A percentile compares a stretch with the other conserved stretches of the same genome.
These are phyloP conservation scores for Rhingia campestris DNA, from an alignment of 2,888 invertebrate species.

Conservation along the genomic window DNA sequence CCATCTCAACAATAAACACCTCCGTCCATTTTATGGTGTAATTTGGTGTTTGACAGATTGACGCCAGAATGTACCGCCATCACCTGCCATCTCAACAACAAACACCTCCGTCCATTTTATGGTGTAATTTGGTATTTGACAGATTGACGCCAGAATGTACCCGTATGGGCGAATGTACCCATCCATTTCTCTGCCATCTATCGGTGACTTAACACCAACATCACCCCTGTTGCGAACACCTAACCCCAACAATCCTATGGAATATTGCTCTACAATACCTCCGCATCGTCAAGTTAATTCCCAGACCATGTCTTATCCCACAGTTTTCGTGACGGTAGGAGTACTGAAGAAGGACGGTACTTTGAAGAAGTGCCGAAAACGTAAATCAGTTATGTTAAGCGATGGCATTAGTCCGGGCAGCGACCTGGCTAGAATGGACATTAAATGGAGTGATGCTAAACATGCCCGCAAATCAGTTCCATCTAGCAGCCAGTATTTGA, in stretches of 20 bases:
- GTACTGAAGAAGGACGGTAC: slow-evolving; percentile 85
- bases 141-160: too few species aligned
- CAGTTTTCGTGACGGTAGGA: slow-evolving; percentile 93
- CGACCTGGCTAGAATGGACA: slow-evolving; percentile 91
- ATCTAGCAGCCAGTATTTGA: background rate
- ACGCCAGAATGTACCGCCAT: slow-evolving; percentile 89
- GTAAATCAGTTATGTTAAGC: slow-evolving; percentile 93
- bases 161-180: too few species aligned
- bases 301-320: slow-evolving; percentile 84
- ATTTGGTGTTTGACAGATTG: slow-evolving; percentile 87
- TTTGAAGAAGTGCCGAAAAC: slow-evolving; percentile 83
- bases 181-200: slow-evolving; percentile 87
- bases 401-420: slow-evolving; percentile 94
- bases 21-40: slow-evolving; percentile 91
- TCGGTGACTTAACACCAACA: slow-evolving; percentile 90
- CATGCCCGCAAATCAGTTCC: too few species aligned
- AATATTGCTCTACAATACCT: slow-evolving; percentile 92
- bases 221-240: too few species aligned
- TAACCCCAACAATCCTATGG: slow-evolving; percentile 94
- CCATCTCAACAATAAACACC: slow-evolving; percentile 90
- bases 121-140: too few species aligned
- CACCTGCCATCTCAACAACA: too few species aligned
- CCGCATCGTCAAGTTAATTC: slow-evolving; percentile 88
- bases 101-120: too few species aligned
- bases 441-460: slow-evolving; percentile 85